phyloP scores from a whole-genome alignment of 2,113 vertebrate genomes.

The Falcunculus frontatus region DNA sequence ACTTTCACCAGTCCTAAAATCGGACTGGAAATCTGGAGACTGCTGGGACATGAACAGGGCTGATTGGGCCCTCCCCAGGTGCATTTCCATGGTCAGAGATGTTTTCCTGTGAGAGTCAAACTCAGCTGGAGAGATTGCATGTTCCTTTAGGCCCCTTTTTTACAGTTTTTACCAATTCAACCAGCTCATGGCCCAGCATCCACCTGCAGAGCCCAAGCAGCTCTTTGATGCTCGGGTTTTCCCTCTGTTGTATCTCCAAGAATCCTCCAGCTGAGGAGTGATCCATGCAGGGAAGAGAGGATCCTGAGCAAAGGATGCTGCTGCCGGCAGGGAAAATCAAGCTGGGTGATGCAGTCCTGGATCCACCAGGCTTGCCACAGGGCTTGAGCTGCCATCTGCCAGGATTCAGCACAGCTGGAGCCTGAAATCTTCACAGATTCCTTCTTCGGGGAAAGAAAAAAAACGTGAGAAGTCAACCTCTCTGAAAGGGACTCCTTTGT shows the following conservation, averaged over 20 bases:
- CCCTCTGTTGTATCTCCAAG: background rate
- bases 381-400: background rate
- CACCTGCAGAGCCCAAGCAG: background rate
- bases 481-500: background rate
- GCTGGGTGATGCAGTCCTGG: accelerated
- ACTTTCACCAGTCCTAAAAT: background rate
- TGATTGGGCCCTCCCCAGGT: background rate
- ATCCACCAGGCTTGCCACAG: background rate
- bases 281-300: background rate
- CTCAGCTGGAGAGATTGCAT: accelerated
- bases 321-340: background rate
- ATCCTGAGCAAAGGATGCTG: background rate
- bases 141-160: background rate
- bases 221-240: background rate
- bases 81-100: background rate
- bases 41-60: background rate
- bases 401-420: background rate
- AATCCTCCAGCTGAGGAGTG: background rate
- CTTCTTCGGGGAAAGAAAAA: background rate
- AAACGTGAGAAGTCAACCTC: background rate
- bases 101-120: background rate
- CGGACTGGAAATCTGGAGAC: background rate
- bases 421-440: background rate
- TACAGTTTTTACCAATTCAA: background rate
- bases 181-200: background rate